Percentiles rank a stretch among this genome's conserved stretches.
These are phyloP conservation scores for Philopotamus ludificatus DNA, from an alignment of 1,140 invertebrate genomes.

Conservation along the genomic window DNA sequence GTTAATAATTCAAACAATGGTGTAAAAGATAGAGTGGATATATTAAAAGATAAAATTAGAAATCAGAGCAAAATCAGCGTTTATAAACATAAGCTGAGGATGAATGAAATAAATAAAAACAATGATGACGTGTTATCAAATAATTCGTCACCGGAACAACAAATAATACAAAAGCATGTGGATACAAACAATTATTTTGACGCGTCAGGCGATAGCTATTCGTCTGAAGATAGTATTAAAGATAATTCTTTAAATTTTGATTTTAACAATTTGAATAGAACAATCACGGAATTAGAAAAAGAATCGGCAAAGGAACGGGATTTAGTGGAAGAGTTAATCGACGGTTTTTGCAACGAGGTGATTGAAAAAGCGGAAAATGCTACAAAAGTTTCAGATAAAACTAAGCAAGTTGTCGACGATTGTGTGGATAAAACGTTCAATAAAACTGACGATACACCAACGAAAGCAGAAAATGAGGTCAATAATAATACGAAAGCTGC, in stretches of 20 bases:
- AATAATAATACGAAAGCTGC: slow-evolving; percentile 43
- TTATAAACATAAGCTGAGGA: too few relatives aligned
- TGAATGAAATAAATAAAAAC: too few relatives aligned
- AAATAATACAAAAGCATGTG: too few relatives aligned
- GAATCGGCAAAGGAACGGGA: not conserved
- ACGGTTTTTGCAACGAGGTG: slow-evolving; percentile 21
- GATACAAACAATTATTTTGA: not conserved
- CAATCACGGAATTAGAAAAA: slow-evolving; percentile 8
- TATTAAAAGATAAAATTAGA: too few relatives aligned
- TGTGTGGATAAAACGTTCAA: not conserved
- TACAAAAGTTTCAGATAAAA: slow-evolving; percentile 1
- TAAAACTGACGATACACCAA: not conserved
- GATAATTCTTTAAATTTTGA: not conserved
- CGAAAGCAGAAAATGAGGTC: slow-evolving; percentile 38
- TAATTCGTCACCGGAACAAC: too few relatives aligned
- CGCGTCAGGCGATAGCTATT: not conserved
- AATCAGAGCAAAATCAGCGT: too few relatives aligned
- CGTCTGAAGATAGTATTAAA: not conserved
- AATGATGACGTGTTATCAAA: too few relatives aligned
- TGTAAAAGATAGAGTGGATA: too few relatives aligned
- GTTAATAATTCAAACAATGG: too few relatives aligned
- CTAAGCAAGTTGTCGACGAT: not conserved
- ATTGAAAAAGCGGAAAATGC: slow-evolving; percentile 40
- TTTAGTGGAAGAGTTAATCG: slow-evolving; percentile 11
- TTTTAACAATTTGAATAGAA: not conserved